Evolutionary conservation across 2,888 invertebrate species (phyloP), one percentile per base, ranked within the genome.

Genomic region (Embidobia sp.): DNA sequence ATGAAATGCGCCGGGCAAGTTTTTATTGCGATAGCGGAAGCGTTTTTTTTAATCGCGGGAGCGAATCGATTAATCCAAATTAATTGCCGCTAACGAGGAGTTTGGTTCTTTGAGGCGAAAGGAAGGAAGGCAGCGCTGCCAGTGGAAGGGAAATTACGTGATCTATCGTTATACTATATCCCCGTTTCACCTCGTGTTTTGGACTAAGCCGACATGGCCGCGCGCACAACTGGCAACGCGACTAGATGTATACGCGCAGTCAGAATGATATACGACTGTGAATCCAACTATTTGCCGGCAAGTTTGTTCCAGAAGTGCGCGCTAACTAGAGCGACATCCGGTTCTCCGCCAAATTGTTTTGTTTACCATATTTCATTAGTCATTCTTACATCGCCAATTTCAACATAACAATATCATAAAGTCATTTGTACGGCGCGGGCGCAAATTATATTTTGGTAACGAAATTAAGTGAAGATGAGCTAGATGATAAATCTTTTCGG

Each of bases 251-350:
- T 75, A 70, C 77, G 78, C 74, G 81, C 81, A 80, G 80, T 82
- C 78, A 77, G 73, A 77, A 84, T 85, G 84, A 85, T 84, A 74
- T 82, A 85, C 80, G 83, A 77, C 74, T 73, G 61, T 35, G 73
- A 79, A 79, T 78, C 79, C 80, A 81, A 83, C 84, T 84, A 84
- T 85, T 84, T 85, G 84, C 81, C 79, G 78, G 79, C 79, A 57
- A 79, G 78, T 80, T 81, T 80, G 69, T 79, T 80, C 72, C 81
- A 78, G 77, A 75, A 70, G 51, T 55, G 66, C 49, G 53, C 79
- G 78, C 69, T 69, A 76, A 70, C 76, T 70, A 73, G 44, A 51
- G 49, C 51, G 73, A 69, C 77, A 74, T 72, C 61, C 80, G 74
- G 74, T 67, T 74, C 51, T 63, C 63, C 63, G 67, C 70, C 74